Percentiles rank a stretch among this genome's conserved stretches.
These are phyloP conservation scores for Podarcis raffonei DNA, from an alignment of 2,113 vertebrate genomes.

Conservation along the genomic window DNA sequence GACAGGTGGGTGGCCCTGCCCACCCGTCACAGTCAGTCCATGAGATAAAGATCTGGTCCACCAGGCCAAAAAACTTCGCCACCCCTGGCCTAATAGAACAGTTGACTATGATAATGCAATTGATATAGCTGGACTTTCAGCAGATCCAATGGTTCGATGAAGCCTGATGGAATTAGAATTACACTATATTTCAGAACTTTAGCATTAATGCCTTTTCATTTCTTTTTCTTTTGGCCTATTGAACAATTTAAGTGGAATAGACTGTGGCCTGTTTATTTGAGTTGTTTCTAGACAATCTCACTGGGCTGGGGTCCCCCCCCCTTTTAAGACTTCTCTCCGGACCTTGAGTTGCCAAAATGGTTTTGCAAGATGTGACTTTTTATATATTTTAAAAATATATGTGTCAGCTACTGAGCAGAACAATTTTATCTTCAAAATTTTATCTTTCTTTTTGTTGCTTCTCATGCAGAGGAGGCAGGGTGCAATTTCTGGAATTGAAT, in stretches of 20 bases:
- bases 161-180: constrained; percentile 29
- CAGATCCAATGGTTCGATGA: neutral
- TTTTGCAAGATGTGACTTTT: neutral
- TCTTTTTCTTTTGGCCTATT: constrained; percentile 10
- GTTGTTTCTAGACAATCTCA: constrained; percentile 21
- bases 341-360: constrained; percentile 10
- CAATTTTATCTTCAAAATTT: constrained; percentile 23
- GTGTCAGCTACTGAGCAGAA: neutral
- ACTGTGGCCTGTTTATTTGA: constrained; percentile 53
- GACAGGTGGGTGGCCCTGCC: too few species aligned
- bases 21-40: too few species aligned
- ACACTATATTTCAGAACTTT: constrained; percentile 44
- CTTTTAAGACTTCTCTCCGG: constrained; percentile 33
- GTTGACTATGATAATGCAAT: too few species aligned
- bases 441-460: constrained; percentile 20
- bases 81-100: too few species aligned
- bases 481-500: constrained; percentile 14
- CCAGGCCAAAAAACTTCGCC: too few species aligned
- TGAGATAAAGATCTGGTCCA: too few species aligned
- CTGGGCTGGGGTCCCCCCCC: neutral
- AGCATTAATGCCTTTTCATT: constrained; percentile 7
- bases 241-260: constrained; percentile 55
- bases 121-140: too few species aligned
- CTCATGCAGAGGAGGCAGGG: neutral
- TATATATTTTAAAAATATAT: neutral